These are phyloP conservation scores for Mormyrus proboscirostris DNA, from an alignment of 2,797 vertebrate genomes.

Conservation along the genomic window DNA sequence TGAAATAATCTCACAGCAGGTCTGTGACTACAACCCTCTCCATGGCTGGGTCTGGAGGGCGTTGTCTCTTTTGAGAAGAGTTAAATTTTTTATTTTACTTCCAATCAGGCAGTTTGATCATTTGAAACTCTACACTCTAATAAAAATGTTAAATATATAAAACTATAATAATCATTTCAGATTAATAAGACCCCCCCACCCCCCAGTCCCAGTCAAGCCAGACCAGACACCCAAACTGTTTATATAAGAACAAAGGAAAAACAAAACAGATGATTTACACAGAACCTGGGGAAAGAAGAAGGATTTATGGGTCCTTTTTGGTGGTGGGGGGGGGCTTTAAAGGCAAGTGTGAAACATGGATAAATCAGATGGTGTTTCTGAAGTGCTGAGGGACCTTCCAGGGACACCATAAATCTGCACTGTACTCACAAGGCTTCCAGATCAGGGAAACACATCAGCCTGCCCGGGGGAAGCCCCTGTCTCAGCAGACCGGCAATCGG, in stretches of 20 bases:
- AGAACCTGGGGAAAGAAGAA: constrained; percentile 12
- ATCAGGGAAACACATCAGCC: constrained; percentile 19
- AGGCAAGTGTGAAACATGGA: constrained; percentile 31
- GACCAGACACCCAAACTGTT: constrained; percentile 19
- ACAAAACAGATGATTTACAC: constrained; percentile 30
- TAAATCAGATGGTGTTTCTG: constrained; percentile 35
- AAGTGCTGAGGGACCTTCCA: constrained; percentile 30
- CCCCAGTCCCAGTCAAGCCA: not conserved
- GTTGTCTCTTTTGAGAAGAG: not conserved
- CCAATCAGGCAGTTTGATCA: not conserved
- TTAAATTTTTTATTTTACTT: not conserved
- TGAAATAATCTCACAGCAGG: not conserved
- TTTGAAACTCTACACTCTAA: not conserved
- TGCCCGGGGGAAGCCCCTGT: not conserved
- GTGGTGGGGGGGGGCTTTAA: not conserved
- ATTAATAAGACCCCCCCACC: not conserved
- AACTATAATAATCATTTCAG: not conserved
- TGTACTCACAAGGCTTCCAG: constrained; percentile 28
- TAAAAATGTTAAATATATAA: not conserved
- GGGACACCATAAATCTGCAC: constrained; percentile 32
- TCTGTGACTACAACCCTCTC: not conserved
- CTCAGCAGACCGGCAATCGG: not conserved
- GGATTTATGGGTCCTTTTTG: constrained; percentile 6
- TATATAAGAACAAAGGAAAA: constrained; percentile 33
- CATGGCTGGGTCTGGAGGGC: not conserved